A percentile compares a stretch with the other conserved stretches of the same genome.
Evolutionary conservation across 2,113 vertebrate species (phyloP).

Genomic region (Oenanthe oenanthe): DNA sequence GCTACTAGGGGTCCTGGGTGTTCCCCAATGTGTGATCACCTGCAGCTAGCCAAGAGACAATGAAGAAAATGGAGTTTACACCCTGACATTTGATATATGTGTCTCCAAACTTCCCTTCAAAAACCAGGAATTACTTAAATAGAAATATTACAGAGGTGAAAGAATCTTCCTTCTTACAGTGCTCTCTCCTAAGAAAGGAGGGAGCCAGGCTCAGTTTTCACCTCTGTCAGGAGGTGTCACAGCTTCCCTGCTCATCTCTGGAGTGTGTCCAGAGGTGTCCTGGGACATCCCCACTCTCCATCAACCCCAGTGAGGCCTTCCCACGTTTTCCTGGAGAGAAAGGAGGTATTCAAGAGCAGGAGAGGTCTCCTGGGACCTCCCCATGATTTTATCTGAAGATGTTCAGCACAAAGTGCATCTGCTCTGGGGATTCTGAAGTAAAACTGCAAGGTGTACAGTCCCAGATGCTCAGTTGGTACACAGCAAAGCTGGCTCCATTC

Average conservation of each 20-base stretch:
- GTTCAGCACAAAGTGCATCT: neutral
- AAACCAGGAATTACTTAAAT: neutral
- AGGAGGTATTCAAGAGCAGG: neutral
- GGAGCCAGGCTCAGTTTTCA: neutral
- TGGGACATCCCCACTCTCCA: neutral
- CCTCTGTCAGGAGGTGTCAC: neutral
- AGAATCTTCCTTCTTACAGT: neutral
- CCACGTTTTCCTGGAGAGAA: neutral
- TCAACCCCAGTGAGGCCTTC: neutral
- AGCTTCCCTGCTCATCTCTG: neutral
- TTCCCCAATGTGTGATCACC: neutral
- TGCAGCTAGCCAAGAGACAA: neutral
- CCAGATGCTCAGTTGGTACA: neutral
- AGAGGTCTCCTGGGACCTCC: neutral
- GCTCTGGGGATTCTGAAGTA: neutral
- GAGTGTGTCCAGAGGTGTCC: neutral
- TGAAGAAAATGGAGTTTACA: neutral
- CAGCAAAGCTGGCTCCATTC: neutral
- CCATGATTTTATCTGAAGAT: neutral
- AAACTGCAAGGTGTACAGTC: fast-evolving
- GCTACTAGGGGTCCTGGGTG: neutral
- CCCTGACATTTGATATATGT: neutral
- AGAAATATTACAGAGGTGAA: neutral
- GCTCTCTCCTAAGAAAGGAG: neutral
- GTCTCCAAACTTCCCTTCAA: neutral